Evolutionary conservation across 2,113 vertebrate genomes (phyloP), one percentile per base, ranked within the genome.

Genomic region (Limnothrissa miodon): DNA sequence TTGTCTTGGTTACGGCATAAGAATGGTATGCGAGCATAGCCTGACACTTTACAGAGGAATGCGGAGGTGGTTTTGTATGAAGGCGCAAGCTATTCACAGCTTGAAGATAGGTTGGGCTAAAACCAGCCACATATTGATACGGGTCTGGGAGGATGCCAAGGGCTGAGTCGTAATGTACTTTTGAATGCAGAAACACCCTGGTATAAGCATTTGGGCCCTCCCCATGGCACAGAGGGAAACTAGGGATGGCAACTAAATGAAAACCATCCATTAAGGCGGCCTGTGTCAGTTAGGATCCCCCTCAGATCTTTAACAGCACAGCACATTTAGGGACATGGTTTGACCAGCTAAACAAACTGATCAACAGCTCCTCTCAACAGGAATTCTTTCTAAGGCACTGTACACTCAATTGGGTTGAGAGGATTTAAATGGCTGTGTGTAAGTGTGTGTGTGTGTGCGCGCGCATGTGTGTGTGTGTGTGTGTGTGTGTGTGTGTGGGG

Each of bases 301-400:
- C 17, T 15, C 59, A 11, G 59, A 9, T 4, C 33, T 13, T 70
- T 29, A 25, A 70, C 25, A 36, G 29, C 15, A 3, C 10, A 70
- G 25, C 13, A 36, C 15, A 74, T 74, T 70, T 74, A 74, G 66
- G 10, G 29, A 11, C 66, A 36, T 74, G 13, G 29, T 33, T 29
- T 74, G 17, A 39, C 33, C 3, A 42, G 11, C 66, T 33, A 15
- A 36, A 33, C 13, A 74, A 74, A 3, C 11, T 74, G 66, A 74
- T 74, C 4, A 74, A 74, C 29, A 33, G 13, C 66, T 74, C 13
- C 13, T 15, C 33, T 15, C 29, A 74, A 74, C 33, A 11, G 36
- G 2, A 74, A 39, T 74, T 74, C 33, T 11, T 39, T 74, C 29
- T 66, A 87, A 80, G 82, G 62, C 79, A 83, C 81, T 46, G 42